A percentile compares a stretch with the other conserved stretches of the same genome.
Evolutionary conservation across 2,797 vertebrate genomes (phyloP).

Genomic region (Rhynchonycteris naso): DNA sequence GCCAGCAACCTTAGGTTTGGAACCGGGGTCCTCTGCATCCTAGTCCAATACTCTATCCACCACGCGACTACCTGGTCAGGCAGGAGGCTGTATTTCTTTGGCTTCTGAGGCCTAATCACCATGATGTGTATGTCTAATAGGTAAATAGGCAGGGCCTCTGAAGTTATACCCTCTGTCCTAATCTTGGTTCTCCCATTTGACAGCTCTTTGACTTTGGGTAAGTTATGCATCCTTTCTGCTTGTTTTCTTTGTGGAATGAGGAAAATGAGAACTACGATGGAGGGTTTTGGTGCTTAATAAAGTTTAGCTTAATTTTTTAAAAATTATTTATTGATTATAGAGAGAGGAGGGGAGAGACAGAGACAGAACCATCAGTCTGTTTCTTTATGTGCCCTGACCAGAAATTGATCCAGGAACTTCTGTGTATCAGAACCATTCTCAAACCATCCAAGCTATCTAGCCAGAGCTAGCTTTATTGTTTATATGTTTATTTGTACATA

Average conservation of each 20-base stretch:
- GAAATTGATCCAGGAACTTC: too few species aligned
- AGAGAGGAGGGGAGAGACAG: too few species aligned
- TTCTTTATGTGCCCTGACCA: too few species aligned
- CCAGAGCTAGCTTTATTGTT: background rate
- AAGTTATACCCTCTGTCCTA: background rate
- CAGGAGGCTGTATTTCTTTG: background rate
- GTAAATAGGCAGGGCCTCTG: background rate
- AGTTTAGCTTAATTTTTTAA: background rate
- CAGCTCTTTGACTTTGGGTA: background rate
- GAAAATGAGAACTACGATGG: background rate
- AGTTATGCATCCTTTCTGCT: background rate
- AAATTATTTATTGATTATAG: too few species aligned
- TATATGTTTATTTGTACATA: background rate
- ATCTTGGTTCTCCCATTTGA: background rate
- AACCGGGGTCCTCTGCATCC: too few species aligned
- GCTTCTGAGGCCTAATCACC: background rate
- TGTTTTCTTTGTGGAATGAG: background rate
- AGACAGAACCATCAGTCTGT: too few species aligned
- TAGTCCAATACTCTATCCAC: too few species aligned
- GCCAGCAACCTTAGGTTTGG: too few species aligned
- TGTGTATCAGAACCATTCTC: too few species aligned
- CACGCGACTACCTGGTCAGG: too few species aligned
- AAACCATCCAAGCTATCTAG: too few species aligned
- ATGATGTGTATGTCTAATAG: background rate
- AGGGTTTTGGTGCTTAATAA: background rate